Conservation (phyloP, 2,113 vertebrate genomes). For the Vulpes ferrilata region DNA sequence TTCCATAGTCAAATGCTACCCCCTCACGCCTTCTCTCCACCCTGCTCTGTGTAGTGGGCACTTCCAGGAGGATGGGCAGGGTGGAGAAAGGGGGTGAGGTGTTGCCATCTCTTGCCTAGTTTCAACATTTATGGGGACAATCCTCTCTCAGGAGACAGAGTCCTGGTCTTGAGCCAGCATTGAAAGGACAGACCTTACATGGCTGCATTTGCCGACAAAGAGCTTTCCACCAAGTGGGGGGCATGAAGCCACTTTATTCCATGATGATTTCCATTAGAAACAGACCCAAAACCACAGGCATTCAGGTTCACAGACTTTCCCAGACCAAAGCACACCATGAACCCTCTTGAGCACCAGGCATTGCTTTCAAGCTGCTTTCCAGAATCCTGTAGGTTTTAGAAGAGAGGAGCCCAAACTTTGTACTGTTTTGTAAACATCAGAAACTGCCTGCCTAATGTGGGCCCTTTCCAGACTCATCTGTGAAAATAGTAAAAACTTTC, state of each 20-base stretch:
- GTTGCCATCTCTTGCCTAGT: background rate
- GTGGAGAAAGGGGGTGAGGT: background rate
- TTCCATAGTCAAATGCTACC: background rate
- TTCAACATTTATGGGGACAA: background rate
- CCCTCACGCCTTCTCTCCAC: background rate
- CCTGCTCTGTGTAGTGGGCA: accelerated
- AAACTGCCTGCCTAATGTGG: background rate
- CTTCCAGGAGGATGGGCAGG: background rate
- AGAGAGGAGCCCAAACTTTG: background rate
- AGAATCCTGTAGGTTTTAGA: background rate
- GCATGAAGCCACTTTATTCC: background rate
- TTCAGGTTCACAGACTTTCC: background rate
- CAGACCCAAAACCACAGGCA: background rate
- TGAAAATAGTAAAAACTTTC: conserved; percentile 31
- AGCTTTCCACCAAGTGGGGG: background rate
- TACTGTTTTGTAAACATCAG: conserved; percentile 28
- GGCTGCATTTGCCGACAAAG: conserved; percentile 9
- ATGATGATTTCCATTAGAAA: background rate
- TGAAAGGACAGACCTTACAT: background rate
- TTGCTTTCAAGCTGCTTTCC: conserved; percentile 53
- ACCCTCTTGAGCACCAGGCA: background rate
- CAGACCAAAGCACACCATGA: background rate
- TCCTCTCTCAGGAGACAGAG: background rate
- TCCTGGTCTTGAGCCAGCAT: background rate
- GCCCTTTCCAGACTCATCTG: background rate